phyloP scores from a whole-genome alignment of 2,113 vertebrate species.

The Terrapene triunguis region DNA sequence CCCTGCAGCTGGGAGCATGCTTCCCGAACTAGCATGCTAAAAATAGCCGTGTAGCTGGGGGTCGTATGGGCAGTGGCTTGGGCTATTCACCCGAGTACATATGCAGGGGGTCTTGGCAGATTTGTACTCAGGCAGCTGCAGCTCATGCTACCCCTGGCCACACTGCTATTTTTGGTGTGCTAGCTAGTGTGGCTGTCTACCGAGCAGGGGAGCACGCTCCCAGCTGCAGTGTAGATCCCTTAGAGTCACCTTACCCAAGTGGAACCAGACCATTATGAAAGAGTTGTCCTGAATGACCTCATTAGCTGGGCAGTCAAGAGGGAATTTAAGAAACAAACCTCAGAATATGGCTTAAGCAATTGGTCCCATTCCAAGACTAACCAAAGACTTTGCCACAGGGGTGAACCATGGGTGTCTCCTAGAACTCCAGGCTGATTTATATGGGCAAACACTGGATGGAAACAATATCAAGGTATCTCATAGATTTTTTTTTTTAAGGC shows the following conservation, averaged over 20 bases:
- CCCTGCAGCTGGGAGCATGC: constrained; percentile 65
- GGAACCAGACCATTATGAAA: neutral
- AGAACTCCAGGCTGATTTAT: neutral
- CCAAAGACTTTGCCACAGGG: neutral
- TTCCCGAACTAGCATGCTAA: constrained; percentile 45
- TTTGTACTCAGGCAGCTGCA: no score
- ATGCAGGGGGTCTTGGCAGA: no score
- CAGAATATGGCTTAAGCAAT: neutral
- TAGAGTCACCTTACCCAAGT: neutral
- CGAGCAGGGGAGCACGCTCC: no score
- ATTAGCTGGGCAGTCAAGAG: neutral
- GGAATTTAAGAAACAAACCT: neutral
- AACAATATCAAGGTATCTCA: neutral
- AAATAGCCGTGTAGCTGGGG: neutral
- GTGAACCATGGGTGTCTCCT: neutral
- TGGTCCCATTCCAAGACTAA: neutral
- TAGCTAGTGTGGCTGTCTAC: no score
- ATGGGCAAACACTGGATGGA: neutral
- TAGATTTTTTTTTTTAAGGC: neutral
- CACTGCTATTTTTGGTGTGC: no score
- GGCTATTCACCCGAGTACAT: no score
- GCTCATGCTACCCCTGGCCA: no score
- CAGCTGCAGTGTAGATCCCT: no score
- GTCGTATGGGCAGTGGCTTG: neutral
- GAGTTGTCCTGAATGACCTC: neutral